Evolutionary conservation across 1,140 invertebrate species (phyloP).

Genomic region (Polyergus mexicanus): DNA sequence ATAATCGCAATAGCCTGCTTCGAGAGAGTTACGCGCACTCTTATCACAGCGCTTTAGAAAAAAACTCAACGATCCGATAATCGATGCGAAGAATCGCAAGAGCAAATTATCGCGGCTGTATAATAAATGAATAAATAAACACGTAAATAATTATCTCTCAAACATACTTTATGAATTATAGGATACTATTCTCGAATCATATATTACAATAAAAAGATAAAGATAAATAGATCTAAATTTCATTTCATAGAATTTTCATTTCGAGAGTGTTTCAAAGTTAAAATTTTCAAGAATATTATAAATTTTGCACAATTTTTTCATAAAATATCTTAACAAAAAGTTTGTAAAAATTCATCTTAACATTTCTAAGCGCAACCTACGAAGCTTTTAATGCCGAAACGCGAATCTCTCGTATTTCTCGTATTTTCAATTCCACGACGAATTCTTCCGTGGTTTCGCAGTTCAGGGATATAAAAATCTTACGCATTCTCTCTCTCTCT

Average conservation of each 20-base stretch:
- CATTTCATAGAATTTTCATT: not conserved
- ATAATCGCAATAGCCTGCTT: constrained; percentile 48
- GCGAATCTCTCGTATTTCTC: not conserved
- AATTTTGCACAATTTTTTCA: no score
- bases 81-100: not conserved
- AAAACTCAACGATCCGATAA: not conserved
- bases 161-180: not conserved
- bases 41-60: constrained; percentile 19
- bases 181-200: not conserved
- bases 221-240: not conserved
- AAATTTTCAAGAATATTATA: no score
- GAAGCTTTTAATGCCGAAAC: not conserved
- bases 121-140: not conserved
- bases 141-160: not conserved
- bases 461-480: constrained; percentile 12
- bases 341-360: no score
- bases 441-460: not conserved
- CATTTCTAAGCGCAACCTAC: not conserved
- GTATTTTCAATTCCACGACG: not conserved
- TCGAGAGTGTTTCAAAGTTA: no score
- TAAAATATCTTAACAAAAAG: no score
- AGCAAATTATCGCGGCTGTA: not conserved
- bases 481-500: not conserved
- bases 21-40: constrained; percentile 44
- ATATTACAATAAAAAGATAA: not conserved